A percentile compares a stretch with the other conserved stretches of the same genome.
These are phyloP conservation scores for Drosophila bunnanda DNA, from an alignment of 2,888 invertebrate species.

Conservation along the genomic window DNA sequence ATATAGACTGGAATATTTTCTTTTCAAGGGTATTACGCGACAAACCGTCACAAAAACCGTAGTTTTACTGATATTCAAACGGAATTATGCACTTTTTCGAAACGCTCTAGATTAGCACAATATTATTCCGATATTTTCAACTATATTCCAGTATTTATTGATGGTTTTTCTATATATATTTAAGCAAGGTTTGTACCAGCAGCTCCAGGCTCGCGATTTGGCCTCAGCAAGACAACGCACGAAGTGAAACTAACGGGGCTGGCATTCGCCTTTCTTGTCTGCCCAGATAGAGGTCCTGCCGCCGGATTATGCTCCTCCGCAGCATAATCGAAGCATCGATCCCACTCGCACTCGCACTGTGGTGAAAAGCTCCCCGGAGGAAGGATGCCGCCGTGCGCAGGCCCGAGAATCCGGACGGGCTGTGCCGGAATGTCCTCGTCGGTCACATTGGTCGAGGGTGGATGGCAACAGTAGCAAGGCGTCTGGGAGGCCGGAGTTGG, in stretches of 20 bases:
- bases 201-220: conserved; percentile 70
- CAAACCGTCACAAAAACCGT: conserved; percentile 2
- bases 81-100: not conserved
- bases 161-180: conserved; percentile 11
- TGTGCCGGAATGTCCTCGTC: conserved; percentile 66
- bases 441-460: conserved; percentile 71
- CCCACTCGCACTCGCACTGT: conserved; percentile 61
- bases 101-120: not conserved
- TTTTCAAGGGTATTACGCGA: conserved; percentile 37
- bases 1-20: conserved; percentile 70
- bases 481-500: conserved; percentile 21
- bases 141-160: conserved; percentile 18
- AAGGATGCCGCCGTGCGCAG: conserved; percentile 55
- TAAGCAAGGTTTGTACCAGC: conserved; percentile 43
- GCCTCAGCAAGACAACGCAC: conserved; percentile 84
- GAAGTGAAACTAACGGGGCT: conserved; percentile 82
- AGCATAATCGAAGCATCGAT: conserved; percentile 54
- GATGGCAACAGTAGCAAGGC: conserved; percentile 76
- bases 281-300: conserved; percentile 73
- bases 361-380: conserved; percentile 80
- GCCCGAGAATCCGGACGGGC: conserved; percentile 46
- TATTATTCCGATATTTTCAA: conserved; percentile 27
- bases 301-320: conserved; percentile 69
- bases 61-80: not conserved
- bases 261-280: conserved; percentile 78